Evolutionary conservation across 2,888 invertebrate species (phyloP).

Genomic region (Bellardia bayeri): DNA sequence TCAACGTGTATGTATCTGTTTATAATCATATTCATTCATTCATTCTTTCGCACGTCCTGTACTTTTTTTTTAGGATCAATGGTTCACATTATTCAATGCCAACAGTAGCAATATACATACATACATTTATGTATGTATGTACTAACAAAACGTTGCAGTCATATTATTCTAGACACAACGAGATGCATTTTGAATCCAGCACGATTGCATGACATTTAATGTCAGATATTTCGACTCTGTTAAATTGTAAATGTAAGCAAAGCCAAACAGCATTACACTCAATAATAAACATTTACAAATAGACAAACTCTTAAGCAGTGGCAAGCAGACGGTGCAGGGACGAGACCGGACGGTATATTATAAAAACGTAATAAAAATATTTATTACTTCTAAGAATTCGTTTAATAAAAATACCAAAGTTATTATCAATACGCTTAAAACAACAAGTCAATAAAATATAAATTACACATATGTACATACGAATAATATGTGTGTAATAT

Average conservation of each 20-base stretch:
- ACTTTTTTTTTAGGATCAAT: constrained; percentile 29
- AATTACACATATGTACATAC: not conserved
- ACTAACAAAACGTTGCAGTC: constrained; percentile 23
- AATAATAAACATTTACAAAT: constrained; percentile 7
- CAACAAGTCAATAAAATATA: constrained; percentile 48
- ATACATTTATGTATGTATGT: not conserved
- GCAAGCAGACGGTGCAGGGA: not conserved
- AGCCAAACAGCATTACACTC: constrained; percentile 8
- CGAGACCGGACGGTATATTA: not conserved
- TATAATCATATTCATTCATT: constrained; percentile 39
- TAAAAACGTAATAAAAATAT: constrained; percentile 53
- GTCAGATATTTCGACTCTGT: constrained; percentile 37
- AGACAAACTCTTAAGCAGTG: not conserved
- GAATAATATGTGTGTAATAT: no score
- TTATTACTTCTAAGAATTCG: constrained; percentile 66
- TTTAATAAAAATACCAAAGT: constrained; percentile 64
- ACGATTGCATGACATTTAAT: constrained; percentile 63
- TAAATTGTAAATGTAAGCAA: constrained; percentile 58
- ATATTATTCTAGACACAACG: constrained; percentile 50
- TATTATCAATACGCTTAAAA: constrained; percentile 37
- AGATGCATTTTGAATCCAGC: constrained; percentile 55
- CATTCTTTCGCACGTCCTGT: constrained; percentile 40
- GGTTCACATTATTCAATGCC: constrained; percentile 50
- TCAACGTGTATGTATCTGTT: constrained; percentile 44
- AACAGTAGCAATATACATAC: constrained; percentile 36